Evolutionary conservation across 2,797 vertebrate genomes (phyloP), one percentile per base, ranked within the genome.

Genomic region (Acestrorhynchus altus): DNA sequence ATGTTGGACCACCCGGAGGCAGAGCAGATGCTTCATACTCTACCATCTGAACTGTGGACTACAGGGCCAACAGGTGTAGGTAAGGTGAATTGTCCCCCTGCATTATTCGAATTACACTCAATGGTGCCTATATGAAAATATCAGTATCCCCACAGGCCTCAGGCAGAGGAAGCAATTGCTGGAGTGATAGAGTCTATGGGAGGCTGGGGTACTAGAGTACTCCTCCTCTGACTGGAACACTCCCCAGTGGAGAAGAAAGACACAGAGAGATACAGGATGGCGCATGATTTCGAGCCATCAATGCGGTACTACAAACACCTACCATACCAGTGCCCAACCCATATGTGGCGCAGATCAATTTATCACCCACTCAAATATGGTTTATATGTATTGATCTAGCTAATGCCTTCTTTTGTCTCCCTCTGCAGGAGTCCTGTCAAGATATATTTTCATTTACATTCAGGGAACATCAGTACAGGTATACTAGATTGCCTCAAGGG

Each of bases 321-420:
- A 63, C 60, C 0, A 18, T n/a, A n/a, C 66, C 66, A 0, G 66
- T 69, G 6, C 22, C 46, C 0, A 39, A 69, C 6, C 47, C 47
- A 0, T 52, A 69, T 13, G 4, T 35, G 0, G 66, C 66, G 0
- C 8, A 52, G 16, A 31, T 4, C 0, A 35, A 51, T 6, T 11
- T 51, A 0, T n/a, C 46, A 9, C 9, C 46, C 1, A 9, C 18
- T 0, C 66, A 69, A 13, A 35, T 6, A 0, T 52, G 16, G 24
- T 69, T 69, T 4, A 31, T 7, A 0, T 28, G 15, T 11, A 51
- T 69, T 4, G 66, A 69, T 13, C 7, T 52, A 5, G 66, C 46
- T 18, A 69, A 69, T 35, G 66, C 46, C 8, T 69, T 69, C 8
- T 66, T 44, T 20, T 66, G 64, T 46, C 10, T 66, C n/a, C 66